These are phyloP conservation scores for Ceriagrion tenellum DNA, from an alignment of 2,888 invertebrate species.

Conservation along the genomic window DNA sequence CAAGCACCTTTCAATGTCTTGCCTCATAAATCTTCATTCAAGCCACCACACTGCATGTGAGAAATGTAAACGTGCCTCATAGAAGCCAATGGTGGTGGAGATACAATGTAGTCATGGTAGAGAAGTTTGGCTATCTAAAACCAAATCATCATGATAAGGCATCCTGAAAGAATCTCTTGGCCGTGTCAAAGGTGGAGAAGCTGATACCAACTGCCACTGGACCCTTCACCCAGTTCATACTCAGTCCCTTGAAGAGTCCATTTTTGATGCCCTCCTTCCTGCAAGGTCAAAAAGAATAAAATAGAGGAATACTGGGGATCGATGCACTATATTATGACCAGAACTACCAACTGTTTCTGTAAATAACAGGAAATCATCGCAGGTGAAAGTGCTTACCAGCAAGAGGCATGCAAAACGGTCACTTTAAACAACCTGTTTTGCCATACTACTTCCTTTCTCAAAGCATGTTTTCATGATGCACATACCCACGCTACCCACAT, in stretches of 20 bases:
- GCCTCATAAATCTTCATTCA: background rate
- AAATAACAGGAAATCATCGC: background rate
- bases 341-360: no score
- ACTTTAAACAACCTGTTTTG: no score
- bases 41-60: background rate
- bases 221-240: constrained; percentile 99
- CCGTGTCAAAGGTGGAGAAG: constrained; percentile 95
- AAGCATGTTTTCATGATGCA: no score
- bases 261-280: constrained; percentile 92
- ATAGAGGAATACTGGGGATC: background rate
- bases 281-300: constrained; percentile 74
- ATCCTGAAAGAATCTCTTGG: constrained; percentile 79
- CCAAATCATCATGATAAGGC: constrained; percentile 48
- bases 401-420: no score
- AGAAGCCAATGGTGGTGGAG: background rate
- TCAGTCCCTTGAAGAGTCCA: constrained; percentile 98
- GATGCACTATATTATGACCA: no score
- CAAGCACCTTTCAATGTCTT: background rate
- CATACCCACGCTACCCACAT: no score
- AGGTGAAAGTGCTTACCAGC: background rate
- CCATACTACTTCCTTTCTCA: no score
- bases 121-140: background rate
- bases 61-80: background rate
- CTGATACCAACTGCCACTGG: constrained; percentile 96
- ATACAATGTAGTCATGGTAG: background rate